These are phyloP conservation scores for Sminthurides bifidus DNA, from an alignment of 1,140 invertebrate species.

Conservation along the genomic window DNA sequence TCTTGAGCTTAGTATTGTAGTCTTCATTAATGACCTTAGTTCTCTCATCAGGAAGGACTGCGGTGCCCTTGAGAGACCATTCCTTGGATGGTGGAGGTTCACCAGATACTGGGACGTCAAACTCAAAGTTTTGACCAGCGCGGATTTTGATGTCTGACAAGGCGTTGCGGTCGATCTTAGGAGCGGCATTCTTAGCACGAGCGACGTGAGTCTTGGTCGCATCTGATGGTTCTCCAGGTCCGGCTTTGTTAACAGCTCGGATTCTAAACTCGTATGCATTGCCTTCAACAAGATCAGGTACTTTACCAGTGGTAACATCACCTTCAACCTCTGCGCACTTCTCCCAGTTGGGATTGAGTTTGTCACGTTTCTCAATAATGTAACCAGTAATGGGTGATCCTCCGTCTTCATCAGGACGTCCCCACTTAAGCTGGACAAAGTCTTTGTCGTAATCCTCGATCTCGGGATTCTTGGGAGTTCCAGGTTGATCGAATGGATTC, in stretches of 20 bases:
- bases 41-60: conserved; percentile 64
- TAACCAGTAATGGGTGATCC: conserved; percentile 83
- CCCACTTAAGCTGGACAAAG: conserved; percentile 93
- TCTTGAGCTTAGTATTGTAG: conserved; percentile 73
- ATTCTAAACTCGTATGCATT: conserved; percentile 89
- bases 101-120: conserved; percentile 84
- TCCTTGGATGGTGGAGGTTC: conserved; percentile 87
- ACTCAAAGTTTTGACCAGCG: conserved; percentile 83
- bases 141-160: conserved; percentile 83
- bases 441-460: conserved; percentile 85
- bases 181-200: conserved; percentile 77
- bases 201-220: conserved; percentile 76
- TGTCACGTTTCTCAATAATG: conserved; percentile 90
- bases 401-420: conserved; percentile 66
- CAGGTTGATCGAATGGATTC: conserved; percentile 87
- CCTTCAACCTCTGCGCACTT: conserved; percentile 72
- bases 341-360: conserved; percentile 75
- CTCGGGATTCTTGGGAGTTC: conserved; percentile 73
- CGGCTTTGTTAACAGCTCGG: conserved; percentile 67
- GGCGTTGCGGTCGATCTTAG: conserved; percentile 85
- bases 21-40: conserved; percentile 72
- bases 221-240: conserved; percentile 78
- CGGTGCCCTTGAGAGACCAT: conserved; percentile 74
- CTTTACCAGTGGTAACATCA: conserved; percentile 66
- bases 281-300: conserved; percentile 79